A percentile compares a stretch with the other conserved stretches of the same genome.
These are phyloP conservation scores for Drosophila rufa DNA, from an alignment of 1,140 invertebrate genomes.

Conservation along the genomic window DNA sequence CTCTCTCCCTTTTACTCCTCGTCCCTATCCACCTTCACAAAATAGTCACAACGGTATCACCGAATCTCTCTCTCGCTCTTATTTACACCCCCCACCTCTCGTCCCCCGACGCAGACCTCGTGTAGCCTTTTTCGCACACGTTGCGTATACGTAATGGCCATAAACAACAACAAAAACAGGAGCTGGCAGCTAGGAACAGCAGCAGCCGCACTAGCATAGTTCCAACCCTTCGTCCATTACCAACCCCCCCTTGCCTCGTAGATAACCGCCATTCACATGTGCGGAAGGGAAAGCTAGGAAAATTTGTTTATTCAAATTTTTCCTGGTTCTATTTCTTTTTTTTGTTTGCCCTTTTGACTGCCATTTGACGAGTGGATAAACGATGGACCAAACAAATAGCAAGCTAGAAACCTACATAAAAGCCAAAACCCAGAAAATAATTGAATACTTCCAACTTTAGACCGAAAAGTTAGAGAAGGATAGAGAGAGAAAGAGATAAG, in stretches of 20 bases:
- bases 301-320: slow-evolving; percentile 73
- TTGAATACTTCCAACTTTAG: slow-evolving; percentile 16
- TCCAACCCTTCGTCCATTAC: slow-evolving; percentile 39
- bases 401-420: background rate
- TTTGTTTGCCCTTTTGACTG: slow-evolving; percentile 64
- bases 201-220: slow-evolving; percentile 31
- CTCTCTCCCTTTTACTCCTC: background rate
- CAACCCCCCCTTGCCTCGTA: background rate
- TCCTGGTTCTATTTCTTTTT: slow-evolving; percentile 35
- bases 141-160: slow-evolving; percentile 78
- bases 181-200: slow-evolving; percentile 10
- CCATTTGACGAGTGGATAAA: slow-evolving; percentile 77
- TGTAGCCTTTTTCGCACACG: slow-evolving; percentile 77
- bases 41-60: slow-evolving; percentile 51
- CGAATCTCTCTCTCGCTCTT: slow-evolving; percentile 32
- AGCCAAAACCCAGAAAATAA: background rate
- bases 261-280: slow-evolving; percentile 1
- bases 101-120: slow-evolving; percentile 34
- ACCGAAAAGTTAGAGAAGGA: slow-evolving; percentile 9
- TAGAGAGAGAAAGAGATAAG: slow-evolving; percentile 20
- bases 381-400: slow-evolving; percentile 32
- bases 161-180: slow-evolving; percentile 62
- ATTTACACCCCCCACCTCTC: slow-evolving; percentile 10
- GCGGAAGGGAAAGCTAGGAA: slow-evolving; percentile 36
- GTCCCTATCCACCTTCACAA: slow-evolving; percentile 17